Evolutionary conservation across 2,888 invertebrate genomes (phyloP).

Genomic region (Alviniconcha strummeri): DNA sequence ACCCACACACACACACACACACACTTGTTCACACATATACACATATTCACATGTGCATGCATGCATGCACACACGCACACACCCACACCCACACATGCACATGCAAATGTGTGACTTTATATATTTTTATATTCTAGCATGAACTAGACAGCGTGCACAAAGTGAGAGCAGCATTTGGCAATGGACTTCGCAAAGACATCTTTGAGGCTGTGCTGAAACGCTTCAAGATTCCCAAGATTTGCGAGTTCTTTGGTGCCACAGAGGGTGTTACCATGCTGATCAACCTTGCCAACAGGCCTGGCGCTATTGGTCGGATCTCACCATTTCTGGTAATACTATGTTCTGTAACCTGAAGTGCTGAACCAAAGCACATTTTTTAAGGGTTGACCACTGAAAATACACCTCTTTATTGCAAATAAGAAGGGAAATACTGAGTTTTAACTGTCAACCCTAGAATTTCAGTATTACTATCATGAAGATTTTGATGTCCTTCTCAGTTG

Average conservation of each 20-base stretch:
- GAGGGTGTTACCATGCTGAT: slow-evolving; percentile 98
- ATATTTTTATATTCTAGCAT: slow-evolving; percentile 80
- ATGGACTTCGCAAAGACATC: slow-evolving; percentile 93
- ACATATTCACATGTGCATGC: not conserved
- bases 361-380: not conserved
- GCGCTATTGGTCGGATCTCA: slow-evolving; percentile 61
- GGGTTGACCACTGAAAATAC: not conserved
- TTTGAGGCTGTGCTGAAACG: slow-evolving; percentile 91
- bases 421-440: not conserved
- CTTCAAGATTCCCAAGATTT: slow-evolving; percentile 87
- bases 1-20: not conserved
- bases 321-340: slow-evolving; percentile 54
- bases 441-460: not conserved
- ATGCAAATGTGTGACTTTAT: not conserved
- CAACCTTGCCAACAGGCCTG: slow-evolving; percentile 86
- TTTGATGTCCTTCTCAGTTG: too few relatives aligned
- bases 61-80: not conserved
- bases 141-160: slow-evolving; percentile 62
- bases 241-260: slow-evolving; percentile 96
- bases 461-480: too few relatives aligned
- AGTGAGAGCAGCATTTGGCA: slow-evolving; percentile 87
- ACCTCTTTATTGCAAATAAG: too few relatives aligned
- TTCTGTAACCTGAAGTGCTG: too few relatives aligned
- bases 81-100: not conserved
- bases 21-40: not conserved